Evolutionary conservation across 2,888 invertebrate species (phyloP), one percentile per base, ranked within the genome.

Genomic region (Ecliptopera silaceata): DNA sequence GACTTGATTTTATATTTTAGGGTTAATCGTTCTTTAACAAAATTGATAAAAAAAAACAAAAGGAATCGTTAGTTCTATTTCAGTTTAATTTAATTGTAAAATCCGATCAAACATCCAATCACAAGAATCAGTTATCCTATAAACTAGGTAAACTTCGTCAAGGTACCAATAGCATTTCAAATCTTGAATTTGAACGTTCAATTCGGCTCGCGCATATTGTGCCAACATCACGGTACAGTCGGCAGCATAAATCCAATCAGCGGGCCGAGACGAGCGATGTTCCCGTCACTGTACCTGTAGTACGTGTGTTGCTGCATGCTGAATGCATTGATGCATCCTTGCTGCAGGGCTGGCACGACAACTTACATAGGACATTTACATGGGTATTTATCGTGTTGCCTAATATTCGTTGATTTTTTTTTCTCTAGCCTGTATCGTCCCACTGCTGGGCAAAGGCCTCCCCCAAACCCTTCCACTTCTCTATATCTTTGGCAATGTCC

Each of bases 211-310:
- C 57, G 56, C 63, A 64, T 64, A 66, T 66, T 66, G 58, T 59
- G 63, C 55, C 57, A 59, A 56, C 62, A 59, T 49, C 48, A 59
- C 59, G 61, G 57, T 59, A 46, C 56, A 57, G 69, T 42, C 71
- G 71, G 67, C 70, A 75, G 77, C 79, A 79, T 79, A 85, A 88
- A 88, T 88, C 86, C 88, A 88, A 88, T 88, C 88, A 88, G 78
- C 74, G 77, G 75, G 75, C 72, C 77, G 80, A 74, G 68, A 66
- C 61, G 66, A 59, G 63, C 60, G 58, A 58, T 56, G 74, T 46
- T 56, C 41, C 48, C 47, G 58, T 58, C 58, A 43, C 13, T 26
- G 57, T 53, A 50, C 55, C 41, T 44, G 42, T 48, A 46, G 47
- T 59, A 58, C 56, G 72, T 74, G 72, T 75, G 80, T 75, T 82